Percentiles rank a stretch among this genome's conserved stretches.
Conservation (phyloP, 2,113 vertebrate species). For the Eira barbara region DNA sequence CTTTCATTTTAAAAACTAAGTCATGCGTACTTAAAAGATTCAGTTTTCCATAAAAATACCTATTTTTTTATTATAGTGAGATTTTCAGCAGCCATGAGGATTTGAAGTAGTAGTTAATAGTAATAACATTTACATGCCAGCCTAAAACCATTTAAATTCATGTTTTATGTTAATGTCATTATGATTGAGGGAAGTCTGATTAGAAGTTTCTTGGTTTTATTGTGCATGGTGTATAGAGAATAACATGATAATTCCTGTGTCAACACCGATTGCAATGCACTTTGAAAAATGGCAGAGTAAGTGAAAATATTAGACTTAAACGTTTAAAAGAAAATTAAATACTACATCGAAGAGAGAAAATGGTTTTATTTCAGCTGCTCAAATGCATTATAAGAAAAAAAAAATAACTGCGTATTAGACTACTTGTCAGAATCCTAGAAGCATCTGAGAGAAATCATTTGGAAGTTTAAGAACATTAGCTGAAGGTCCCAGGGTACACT, state of each 20-base stretch:
- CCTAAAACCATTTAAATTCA: slow-evolving; percentile 1
- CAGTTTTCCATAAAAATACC: neutral
- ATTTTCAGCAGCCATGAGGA: neutral
- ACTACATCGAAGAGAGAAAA: neutral
- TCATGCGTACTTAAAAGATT: neutral
- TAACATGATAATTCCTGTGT: neutral
- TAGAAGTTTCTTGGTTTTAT: slow-evolving; percentile 18
- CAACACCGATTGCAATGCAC: neutral
- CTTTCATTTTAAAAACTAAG: slow-evolving; percentile 23
- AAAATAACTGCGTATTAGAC: neutral
- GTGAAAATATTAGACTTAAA: neutral
- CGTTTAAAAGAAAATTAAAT: slow-evolving; percentile 43
- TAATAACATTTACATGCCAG: neutral
- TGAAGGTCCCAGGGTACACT: neutral
- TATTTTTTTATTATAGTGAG: neutral
- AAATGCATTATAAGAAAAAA: neutral
- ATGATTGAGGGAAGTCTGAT: neutral
- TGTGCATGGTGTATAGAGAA: neutral
- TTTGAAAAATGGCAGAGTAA: slow-evolving; percentile 18
- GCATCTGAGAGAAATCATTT: slow-evolving; percentile 12
- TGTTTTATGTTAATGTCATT: slow-evolving; percentile 32
- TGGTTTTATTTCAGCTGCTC: slow-evolving; percentile 12
- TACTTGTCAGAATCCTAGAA: slow-evolving; percentile 25
- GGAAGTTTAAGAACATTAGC: slow-evolving; percentile 37
- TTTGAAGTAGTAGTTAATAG: slow-evolving; percentile 6